Evolutionary conservation across 2,113 vertebrate species (phyloP).

Genomic region (Chaenogobius annularis): DNA sequence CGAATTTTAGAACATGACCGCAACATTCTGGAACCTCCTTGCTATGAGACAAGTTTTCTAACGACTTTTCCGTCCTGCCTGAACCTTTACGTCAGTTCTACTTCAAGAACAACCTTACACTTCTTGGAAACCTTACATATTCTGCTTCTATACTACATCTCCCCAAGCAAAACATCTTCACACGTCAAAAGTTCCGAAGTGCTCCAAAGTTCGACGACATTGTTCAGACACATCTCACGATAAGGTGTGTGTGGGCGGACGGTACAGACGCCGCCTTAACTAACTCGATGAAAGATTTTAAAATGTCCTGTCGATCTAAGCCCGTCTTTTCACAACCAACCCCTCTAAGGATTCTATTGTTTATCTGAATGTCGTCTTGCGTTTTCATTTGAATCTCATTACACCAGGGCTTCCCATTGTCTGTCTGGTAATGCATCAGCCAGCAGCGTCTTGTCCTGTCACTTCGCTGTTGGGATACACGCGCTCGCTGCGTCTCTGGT

Average conservation of each 20-base stretch:
- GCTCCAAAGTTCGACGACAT: background rate
- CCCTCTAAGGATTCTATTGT: constrained; percentile 22
- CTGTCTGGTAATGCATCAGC: constrained; percentile 27
- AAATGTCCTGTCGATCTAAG: constrained; percentile 22
- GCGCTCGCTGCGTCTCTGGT: constrained; percentile 15
- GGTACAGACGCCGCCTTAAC: constrained; percentile 35
- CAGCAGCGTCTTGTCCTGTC: constrained; percentile 43
- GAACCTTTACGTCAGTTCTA: too few relatives aligned
- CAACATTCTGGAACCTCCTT: too few relatives aligned
- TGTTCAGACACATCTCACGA: background rate
- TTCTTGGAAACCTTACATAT: too few relatives aligned
- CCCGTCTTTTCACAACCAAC: constrained; percentile 24
- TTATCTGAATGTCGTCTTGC: constrained; percentile 29
- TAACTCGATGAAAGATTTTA: constrained; percentile 61
- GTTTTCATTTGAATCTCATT: constrained; percentile 31
- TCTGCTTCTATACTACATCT: background rate
- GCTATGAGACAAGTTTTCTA: too few relatives aligned
- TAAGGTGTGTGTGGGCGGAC: constrained; percentile 29
- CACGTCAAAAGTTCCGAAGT: background rate
- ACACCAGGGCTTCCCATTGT: constrained; percentile 14
- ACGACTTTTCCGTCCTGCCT: too few relatives aligned
- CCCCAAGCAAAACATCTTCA: background rate
- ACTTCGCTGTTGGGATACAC: constrained; percentile 35
- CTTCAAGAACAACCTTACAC: too few relatives aligned
- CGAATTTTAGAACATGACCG: too few relatives aligned